Conservation (phyloP, 2,113 vertebrate species). For the Pachyramphus minor region DNA sequence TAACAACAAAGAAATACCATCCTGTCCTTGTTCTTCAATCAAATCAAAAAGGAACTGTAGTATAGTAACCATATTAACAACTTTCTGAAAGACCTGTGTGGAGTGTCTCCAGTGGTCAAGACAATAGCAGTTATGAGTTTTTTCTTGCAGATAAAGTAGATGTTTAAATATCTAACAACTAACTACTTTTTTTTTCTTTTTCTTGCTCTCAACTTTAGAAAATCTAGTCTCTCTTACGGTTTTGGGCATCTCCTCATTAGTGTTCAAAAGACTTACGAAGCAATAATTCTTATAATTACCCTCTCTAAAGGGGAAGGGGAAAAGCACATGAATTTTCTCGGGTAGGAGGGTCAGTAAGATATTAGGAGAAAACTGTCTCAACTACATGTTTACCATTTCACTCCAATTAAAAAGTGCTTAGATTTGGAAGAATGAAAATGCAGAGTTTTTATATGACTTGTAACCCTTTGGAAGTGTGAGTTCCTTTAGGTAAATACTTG, state of each 20-base stretch:
- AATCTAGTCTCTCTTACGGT: neutral
- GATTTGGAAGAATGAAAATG: neutral
- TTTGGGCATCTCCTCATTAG: conserved; percentile 16
- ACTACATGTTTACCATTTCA: conserved; percentile 17
- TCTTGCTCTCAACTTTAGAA: neutral
- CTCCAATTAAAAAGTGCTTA: neutral
- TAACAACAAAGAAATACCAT: neutral
- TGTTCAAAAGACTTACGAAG: conserved; percentile 37
- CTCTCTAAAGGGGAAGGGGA: neutral
- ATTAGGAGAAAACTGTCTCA: neutral
- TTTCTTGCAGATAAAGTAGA: neutral
- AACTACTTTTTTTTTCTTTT: neutral
- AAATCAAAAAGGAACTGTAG: neutral
- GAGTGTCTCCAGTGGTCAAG: neutral
- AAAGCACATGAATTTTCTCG: conserved; percentile 7
- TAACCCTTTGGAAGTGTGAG: neutral
- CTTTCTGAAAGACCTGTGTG: neutral
- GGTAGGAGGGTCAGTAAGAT: neutral
- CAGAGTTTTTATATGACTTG: neutral
- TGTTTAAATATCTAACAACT: neutral
- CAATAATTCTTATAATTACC: neutral
- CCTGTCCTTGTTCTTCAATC: neutral
- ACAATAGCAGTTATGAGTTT: neutral
- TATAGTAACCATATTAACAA: neutral
- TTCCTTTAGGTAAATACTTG: neutral